Percentiles rank a stretch among this genome's conserved stretches.
phyloP scores from a whole-genome alignment of 2,113 vertebrate species.

The Gnathonemus echidnorhynchus region DNA sequence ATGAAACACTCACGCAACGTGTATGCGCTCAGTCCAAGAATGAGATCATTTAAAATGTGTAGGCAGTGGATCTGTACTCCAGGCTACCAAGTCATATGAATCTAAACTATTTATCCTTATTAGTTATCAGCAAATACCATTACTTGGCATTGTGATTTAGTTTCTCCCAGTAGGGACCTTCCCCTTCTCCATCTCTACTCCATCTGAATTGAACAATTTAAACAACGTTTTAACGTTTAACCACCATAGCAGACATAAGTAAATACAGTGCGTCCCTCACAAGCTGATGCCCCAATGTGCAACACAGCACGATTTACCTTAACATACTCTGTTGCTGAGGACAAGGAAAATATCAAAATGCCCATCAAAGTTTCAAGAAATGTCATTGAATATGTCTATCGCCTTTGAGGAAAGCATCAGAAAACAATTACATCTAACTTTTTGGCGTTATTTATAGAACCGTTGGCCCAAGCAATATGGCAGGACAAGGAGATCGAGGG shows the following conservation, averaged over 20 bases:
- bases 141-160: neutral
- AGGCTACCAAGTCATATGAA: neutral
- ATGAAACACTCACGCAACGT: neutral
- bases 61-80: neutral
- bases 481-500: too few relatives aligned
- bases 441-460: too few relatives aligned
- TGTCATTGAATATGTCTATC: neutral
- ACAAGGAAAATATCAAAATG: neutral
- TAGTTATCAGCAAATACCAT: neutral
- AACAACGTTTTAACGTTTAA: neutral
- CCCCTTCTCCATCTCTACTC: neutral
- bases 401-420: neutral
- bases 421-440: too few relatives aligned
- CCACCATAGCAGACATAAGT: neutral
- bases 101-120: neutral
- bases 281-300: neutral
- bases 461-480: too few relatives aligned
- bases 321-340: neutral
- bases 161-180: neutral
- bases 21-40: neutral
- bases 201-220: neutral
- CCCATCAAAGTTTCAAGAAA: neutral
- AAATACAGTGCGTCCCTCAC: neutral
- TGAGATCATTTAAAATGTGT: neutral
- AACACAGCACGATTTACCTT: neutral